Base-by-base conservation (phyloP, 2,888 invertebrate genomes). In the Ennomos quercinarius region DNA sequence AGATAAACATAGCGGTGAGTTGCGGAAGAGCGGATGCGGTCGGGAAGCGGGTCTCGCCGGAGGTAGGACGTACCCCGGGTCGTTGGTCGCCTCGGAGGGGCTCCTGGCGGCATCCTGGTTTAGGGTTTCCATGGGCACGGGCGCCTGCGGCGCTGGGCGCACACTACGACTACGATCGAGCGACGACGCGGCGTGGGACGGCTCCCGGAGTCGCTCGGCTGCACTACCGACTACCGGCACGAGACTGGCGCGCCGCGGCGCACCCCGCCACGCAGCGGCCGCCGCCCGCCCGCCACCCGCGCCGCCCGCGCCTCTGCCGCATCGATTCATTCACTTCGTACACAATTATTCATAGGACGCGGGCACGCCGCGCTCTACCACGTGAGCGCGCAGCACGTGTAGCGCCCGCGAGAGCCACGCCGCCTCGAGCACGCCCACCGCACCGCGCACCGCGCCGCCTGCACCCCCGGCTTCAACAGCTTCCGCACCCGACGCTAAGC, bases 21-120 rank as follows among this genome's bases (percentile, higher is more conserved):
- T 69, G 76, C 73, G 73, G 80, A 69, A 73, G 70, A 72, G 69
- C 67, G 65, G 70, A 65, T 66, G 69, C 67, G 65, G 70, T 66
- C 66, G 66, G 67, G 68, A 57, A 59, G 57, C 65, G 66, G 71
- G 62, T 71, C 61, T 64, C 63, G 57, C 34, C 52, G 72, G 53
- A 53, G 58, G 61, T 6, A 60, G 63, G 65, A 92, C 94, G 87
- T 96, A 98, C 98, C 98, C 98, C 90, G 98, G 98, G 93, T 98
- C 98, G 94, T 98, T 98, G 92, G 97, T 96, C 93, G 97, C 97
- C 94, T 98, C 98, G 71, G 97, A 96, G 84, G 97, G 96, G 86
- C 97, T 96, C 86, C 95, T 95, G 86, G 95, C 95, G 90, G 95
- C 95, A 87, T 97, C 97, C 93, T 96, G 96, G 84, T 89, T 95